phyloP scores from a whole-genome alignment of 2,113 vertebrate genomes.

The Neofelis nebulosa region DNA sequence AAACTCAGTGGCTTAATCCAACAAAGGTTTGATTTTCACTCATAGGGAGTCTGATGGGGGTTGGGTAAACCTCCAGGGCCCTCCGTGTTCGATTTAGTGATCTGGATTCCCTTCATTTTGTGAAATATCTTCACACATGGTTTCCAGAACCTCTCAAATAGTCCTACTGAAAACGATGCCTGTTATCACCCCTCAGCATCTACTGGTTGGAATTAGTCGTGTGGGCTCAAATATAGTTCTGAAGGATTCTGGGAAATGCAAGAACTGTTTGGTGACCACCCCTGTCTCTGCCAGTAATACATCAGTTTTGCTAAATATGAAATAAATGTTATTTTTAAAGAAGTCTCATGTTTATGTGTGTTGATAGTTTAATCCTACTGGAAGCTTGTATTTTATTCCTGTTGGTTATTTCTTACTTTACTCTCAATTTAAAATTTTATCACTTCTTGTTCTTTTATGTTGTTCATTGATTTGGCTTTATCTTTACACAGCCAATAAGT shows the following conservation, averaged over 20 bases:
- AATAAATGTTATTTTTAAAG: background rate
- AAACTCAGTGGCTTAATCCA: background rate
- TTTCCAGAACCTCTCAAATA: background rate
- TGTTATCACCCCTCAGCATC: background rate
- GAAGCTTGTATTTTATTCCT: background rate
- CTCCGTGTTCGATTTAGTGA: background rate
- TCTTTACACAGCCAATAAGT: background rate
- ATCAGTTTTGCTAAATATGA: background rate
- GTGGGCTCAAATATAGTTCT: background rate
- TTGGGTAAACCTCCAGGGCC: accelerated
- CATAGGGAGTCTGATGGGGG: background rate
- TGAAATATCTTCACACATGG: background rate
- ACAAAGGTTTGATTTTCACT: background rate
- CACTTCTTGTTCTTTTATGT: background rate
- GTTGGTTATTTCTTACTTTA: constrained; percentile 15
- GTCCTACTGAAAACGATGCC: background rate
- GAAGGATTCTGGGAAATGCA: background rate
- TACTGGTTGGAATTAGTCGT: background rate
- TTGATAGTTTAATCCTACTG: background rate
- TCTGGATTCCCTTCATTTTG: background rate
- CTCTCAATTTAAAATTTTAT: background rate
- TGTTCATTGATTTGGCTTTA: background rate
- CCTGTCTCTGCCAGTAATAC: background rate
- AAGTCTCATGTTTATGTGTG: background rate
- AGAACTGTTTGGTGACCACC: background rate